Base-by-base conservation (phyloP, 1,140 invertebrate species). In the Camponotus pennsylvanicus region DNA sequence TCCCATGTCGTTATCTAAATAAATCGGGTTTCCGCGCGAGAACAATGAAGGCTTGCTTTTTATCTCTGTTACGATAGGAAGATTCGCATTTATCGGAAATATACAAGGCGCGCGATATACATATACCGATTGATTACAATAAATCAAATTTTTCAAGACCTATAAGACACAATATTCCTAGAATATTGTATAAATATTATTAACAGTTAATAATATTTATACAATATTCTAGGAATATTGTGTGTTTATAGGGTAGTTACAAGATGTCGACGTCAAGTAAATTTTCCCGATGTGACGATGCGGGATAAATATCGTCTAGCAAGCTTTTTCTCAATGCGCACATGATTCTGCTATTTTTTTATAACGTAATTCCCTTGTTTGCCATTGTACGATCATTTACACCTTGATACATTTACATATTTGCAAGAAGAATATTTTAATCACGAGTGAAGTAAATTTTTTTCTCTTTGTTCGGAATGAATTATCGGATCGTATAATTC, bases 1-100 rank as follows among this genome's bases (percentile, higher is more conserved):
- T 6, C 61, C 21, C 15, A 18, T 59, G 55, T 79, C 27, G 40
- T 75, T 76, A 59, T 83, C 45, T 61, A 83, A 80, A 80, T 80
- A 80, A 80, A 80, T 64, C 64, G 34, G 64, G n/a, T 61, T 70
- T 3, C 45, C 77, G 13, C 1, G n/a, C 40, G 45, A 59, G n/a
- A 63, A 42, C 57, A 18, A 8, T 45, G n/a, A 55, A 61, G 52
- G 11, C 21, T 73, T 59, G 66, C 27, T 9, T 45, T 9, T 15
- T 77, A 13, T 69, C 55, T 52, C 52, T 45, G 49, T 77, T 86
- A 73, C 45, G 42, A 13, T 8, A 49, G 27, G 2, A 49, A 49
- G 32, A 1, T 32, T 34, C 27, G n/a, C 57, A 40, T 40, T 52
- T 7, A 21, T 2, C n/a, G 34, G 4, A 73, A 73, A 84, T 63